These are phyloP conservation scores for Falco biarmicus DNA, from an alignment of 2,797 vertebrate species.

Conservation along the genomic window DNA sequence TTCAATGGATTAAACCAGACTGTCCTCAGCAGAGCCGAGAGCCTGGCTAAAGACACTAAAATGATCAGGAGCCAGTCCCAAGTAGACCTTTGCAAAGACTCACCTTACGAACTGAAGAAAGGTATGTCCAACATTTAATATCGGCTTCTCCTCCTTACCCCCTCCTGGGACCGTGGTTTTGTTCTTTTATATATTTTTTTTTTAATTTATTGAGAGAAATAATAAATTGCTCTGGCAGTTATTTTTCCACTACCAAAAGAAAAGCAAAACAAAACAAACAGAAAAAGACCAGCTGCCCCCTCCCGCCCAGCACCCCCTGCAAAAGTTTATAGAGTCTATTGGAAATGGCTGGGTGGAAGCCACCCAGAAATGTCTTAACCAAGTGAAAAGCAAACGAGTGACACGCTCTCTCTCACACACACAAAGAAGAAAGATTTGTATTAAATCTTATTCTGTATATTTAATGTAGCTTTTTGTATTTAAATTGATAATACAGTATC, in stretches of 20 bases:
- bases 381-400: conserved; percentile 77
- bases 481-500: conserved; percentile 98
- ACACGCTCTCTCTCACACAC: not conserved
- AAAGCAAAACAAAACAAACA: conserved; percentile 40
- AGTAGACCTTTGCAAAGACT: conserved; percentile 97
- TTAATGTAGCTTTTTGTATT: conserved; percentile 99
- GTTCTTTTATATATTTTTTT: conserved; percentile 80
- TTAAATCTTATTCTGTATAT: conserved; percentile 99
- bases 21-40: conserved; percentile 95
- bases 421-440: conserved; percentile 91
- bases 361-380: conserved; percentile 89
- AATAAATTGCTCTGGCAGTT: conserved; percentile 86
- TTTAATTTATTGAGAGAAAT: conserved; percentile 79
- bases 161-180: conserved; percentile 78
- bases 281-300: conserved; percentile 41
- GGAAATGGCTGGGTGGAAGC: conserved; percentile 83
- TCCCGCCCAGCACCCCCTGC: conserved; percentile 73
- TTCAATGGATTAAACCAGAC: conserved; percentile 99
- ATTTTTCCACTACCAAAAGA: conserved; percentile 77
- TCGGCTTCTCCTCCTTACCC: conserved; percentile 77
- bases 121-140: conserved; percentile 99
- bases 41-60: conserved; percentile 94
- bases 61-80: conserved; percentile 90
- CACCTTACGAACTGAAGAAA: conserved; percentile 99
- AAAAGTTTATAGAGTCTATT: conserved; percentile 90